phyloP scores from a whole-genome alignment of 2,888 invertebrate genomes.

The Galerucella pusilla region DNA sequence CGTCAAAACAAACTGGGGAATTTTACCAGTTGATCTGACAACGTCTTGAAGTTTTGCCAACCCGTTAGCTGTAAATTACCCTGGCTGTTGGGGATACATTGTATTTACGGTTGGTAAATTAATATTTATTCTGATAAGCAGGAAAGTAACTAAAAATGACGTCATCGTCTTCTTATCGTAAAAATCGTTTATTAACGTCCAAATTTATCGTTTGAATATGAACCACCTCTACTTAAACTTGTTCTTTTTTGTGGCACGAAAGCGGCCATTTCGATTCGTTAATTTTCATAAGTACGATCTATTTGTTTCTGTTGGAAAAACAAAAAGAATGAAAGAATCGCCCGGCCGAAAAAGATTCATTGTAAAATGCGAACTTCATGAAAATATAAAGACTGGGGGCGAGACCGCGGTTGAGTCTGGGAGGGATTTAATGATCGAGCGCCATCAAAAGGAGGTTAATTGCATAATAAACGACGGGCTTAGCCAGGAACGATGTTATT shows the following conservation, averaged over 20 bases:
- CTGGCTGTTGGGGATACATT: no score
- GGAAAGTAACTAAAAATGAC: no score
- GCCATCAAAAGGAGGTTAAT: not conserved
- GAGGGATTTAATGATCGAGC: not conserved
- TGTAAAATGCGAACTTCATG: constrained; percentile 12
- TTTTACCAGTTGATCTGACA: no score
- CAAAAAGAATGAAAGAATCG: constrained; percentile 20
- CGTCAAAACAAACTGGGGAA: no score
- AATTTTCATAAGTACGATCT: constrained; percentile 26
- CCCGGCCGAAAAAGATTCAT: constrained; percentile 18
- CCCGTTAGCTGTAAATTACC: no score
- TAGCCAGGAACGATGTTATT: not conserved
- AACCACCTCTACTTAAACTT: constrained; percentile 10
- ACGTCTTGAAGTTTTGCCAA: no score
- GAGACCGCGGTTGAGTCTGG: not conserved
- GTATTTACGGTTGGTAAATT: no score
- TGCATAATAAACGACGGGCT: not conserved
- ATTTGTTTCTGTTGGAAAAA: constrained; percentile 14
- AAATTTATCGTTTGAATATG: constrained; percentile 3
- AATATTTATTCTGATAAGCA: no score
- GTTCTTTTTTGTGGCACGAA: constrained; percentile 4
- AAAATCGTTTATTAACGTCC: not conserved
- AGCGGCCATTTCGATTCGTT: constrained; percentile 30
- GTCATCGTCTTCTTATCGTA: not conserved
- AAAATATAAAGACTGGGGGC: not conserved